A percentile compares a stretch with the other conserved stretches of the same genome.
Evolutionary conservation across 1,140 invertebrate genomes (phyloP).

Genomic region (Delia radicum): DNA sequence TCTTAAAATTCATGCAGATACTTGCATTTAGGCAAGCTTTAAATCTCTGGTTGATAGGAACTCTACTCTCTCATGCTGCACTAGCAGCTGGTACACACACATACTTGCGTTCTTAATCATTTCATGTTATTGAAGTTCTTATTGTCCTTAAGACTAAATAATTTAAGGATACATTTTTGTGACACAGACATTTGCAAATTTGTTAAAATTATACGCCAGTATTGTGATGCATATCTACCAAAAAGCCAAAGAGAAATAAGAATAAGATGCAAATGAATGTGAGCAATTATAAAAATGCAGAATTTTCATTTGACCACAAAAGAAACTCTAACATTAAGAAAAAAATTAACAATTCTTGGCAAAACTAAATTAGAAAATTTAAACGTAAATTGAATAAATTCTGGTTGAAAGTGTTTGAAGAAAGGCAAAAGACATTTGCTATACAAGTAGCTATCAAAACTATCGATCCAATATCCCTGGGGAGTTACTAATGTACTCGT

Average conservation of each 20-base stretch:
- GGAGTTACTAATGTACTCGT: not conserved
- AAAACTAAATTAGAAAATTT: too few species aligned
- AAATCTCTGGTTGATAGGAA: not conserved
- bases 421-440: not conserved
- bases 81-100: too few species aligned
- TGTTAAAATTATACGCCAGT: not conserved
- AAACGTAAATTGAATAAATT: not conserved
- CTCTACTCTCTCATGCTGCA: not conserved
- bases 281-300: not conserved
- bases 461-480: not conserved
- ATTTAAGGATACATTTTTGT: not conserved
- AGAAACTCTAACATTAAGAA: not conserved
- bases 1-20: not conserved
- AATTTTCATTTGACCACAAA: not conserved
- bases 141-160: not conserved
- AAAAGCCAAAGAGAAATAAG: not conserved
- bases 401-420: not conserved
- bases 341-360: not conserved
- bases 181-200: not conserved
- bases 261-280: not conserved
- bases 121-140: not conserved
- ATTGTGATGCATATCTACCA: not conserved
- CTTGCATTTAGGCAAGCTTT: too few species aligned
- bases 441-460: not conserved
- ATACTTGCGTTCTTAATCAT: too few species aligned